Evolutionary conservation across 1,140 invertebrate species (phyloP).

Genomic region (Yoshiicerus persimilis): DNA sequence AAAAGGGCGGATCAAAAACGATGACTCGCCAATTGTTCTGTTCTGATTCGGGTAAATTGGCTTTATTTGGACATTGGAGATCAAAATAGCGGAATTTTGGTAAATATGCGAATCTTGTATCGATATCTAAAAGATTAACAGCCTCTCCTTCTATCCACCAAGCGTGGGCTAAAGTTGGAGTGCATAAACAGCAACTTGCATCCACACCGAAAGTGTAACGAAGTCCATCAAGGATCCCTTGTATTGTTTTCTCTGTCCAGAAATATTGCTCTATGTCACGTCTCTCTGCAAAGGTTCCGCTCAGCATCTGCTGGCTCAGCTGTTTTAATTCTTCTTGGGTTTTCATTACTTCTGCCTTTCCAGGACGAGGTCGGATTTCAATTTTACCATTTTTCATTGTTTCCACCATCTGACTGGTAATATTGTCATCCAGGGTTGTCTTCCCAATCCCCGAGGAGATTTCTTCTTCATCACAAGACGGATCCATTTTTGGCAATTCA

Average conservation of each 20-base stretch:
- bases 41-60: conserved; percentile 8
- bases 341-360: neutral
- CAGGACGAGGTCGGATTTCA: neutral
- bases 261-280: conserved; percentile 47
- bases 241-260: conserved; percentile 46
- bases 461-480: too few species aligned
- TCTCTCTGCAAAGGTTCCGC: conserved; percentile 28
- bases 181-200: conserved; percentile 43
- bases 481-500: too few species aligned
- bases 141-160: conserved; percentile 40
- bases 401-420: too few species aligned
- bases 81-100: conserved; percentile 47
- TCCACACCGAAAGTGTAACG: conserved; percentile 39
- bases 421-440: too few species aligned
- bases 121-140: conserved; percentile 42
- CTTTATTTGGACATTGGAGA: conserved; percentile 16
- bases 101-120: conserved; percentile 40
- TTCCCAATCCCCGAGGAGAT: too few species aligned
- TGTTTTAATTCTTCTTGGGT: neutral
- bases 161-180: conserved; percentile 38
- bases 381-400: too few species aligned
- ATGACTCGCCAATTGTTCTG: conserved; percentile 36
- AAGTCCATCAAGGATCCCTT: conserved; percentile 31
- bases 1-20: conserved; percentile 47
- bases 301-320: neutral